Percentiles rank a stretch among this genome's conserved stretches.
Conservation (phyloP, 2,113 vertebrate species). For the Antidorcas marsupialis region DNA sequence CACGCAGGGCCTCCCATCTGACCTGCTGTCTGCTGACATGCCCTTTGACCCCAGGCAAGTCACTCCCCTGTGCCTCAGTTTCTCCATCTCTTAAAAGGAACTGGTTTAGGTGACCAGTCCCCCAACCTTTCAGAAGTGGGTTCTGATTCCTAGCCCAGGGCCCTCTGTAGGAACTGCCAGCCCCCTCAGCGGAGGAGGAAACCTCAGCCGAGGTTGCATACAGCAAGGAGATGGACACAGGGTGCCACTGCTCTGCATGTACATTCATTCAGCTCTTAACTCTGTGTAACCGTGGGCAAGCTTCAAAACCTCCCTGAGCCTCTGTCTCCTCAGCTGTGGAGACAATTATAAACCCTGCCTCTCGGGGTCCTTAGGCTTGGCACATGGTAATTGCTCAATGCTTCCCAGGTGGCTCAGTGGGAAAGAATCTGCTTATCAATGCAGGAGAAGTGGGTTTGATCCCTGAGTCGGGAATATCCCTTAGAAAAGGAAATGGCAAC, state of each 20-base stretch:
- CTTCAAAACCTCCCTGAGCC: background rate
- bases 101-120: background rate
- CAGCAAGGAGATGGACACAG: background rate
- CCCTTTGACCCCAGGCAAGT: background rate
- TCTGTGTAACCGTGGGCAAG: background rate
- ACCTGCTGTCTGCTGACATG: too few species aligned
- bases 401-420: background rate
- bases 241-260: background rate
- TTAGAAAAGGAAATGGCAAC: background rate
- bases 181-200: background rate
- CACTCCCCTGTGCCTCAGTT: background rate
- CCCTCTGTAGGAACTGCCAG: background rate
- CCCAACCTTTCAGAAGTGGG: background rate
- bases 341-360: background rate
- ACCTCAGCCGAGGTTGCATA: background rate
- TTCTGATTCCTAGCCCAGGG: background rate
- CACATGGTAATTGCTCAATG: background rate
- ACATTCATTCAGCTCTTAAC: background rate
- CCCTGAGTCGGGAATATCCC: background rate
- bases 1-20: rapidly evolving
- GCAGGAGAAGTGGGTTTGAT: background rate
- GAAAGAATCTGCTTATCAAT: background rate
- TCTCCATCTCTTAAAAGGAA: background rate
- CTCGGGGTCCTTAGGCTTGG: background rate
- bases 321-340: background rate